Evolutionary conservation across 2,113 vertebrate species (phyloP), one percentile per base, ranked within the genome.

Genomic region (Ascaphus truei): DNA sequence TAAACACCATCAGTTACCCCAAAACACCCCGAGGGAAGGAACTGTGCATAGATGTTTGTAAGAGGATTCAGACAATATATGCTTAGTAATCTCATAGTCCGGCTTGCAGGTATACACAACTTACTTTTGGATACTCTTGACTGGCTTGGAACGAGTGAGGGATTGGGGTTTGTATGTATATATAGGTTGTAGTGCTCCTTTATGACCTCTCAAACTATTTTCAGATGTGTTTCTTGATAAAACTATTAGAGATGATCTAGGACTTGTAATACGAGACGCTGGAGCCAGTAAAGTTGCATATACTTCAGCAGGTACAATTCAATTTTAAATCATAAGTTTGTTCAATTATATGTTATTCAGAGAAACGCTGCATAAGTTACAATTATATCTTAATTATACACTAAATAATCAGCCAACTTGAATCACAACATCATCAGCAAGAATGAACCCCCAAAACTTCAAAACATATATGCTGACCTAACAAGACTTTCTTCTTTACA

Each of bases 321-420:
- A 55, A n/a, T n/a, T 68, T 59, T 18, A 68, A 68, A 59, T 68
- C 53, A 58, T 48, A 8, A 26, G 30, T 65, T 65, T 65, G 51
- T 31, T 68, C 58, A 68, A 68, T 59, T 58, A 58, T 26, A 68
- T 16, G 53, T 68, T 68, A 59, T 25, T 9, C 30, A 27, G 53
- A 68, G 41, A 23, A 58, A 67, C 37, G 31, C 30, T 20, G 29
- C 43, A 45, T 59, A 47, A 68, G 30, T 68, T 59, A 59, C 65
- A 68, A 58, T 58, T 68, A 59, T 34, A 68, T 48, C 55, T 36
- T 68, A 68, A 68, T 68, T 59, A 59, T 26, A 68, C 22, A 18
- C 53, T 48, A 47, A 68, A 68, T 36, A 58, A 47, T 50, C 20
- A 18, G 39, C 22, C 22, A 23, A 58, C 65, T 68, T 57, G 53